Evolutionary conservation across 1,140 invertebrate genomes (phyloP).

Genomic region (Drosophila auraria): DNA sequence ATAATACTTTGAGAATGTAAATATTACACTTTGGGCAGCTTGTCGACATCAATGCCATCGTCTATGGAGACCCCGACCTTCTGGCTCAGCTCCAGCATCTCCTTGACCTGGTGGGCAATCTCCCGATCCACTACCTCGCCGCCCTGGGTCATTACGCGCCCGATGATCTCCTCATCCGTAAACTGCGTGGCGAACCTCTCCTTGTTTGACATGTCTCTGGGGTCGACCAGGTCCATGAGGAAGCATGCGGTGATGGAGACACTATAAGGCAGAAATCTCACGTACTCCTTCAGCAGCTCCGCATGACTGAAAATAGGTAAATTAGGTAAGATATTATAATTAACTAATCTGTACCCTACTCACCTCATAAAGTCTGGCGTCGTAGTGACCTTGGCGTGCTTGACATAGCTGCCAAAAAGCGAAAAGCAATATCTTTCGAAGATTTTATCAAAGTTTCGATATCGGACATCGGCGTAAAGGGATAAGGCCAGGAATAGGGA

Average conservation of each 20-base stretch:
- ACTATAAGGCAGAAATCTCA: constrained; percentile 63
- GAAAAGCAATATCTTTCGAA: constrained; percentile 68
- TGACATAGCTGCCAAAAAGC: constrained; percentile 47
- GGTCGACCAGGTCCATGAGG: constrained; percentile 57
- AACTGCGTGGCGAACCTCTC: constrained; percentile 34
- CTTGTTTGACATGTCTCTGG: constrained; percentile 3
- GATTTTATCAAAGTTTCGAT: constrained; percentile 64
- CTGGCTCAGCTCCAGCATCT: constrained; percentile 64
- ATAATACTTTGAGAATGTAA: not conserved
- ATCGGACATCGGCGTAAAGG: constrained; percentile 59
- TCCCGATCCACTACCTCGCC: constrained; percentile 69
- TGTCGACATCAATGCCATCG: constrained; percentile 55
- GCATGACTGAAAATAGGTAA: constrained; percentile 22
- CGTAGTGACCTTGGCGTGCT: constrained; percentile 7
- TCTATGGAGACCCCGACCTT: constrained; percentile 58
- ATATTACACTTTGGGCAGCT: not conserved
- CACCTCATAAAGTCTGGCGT: constrained; percentile 70
- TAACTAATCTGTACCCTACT: not conserved
- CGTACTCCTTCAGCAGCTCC: constrained; percentile 68
- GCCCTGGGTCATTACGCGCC: constrained; percentile 29
- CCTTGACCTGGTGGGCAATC: constrained; percentile 67
- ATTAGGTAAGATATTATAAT: too few species aligned
- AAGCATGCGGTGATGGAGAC: constrained; percentile 52
- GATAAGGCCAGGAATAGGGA: constrained; percentile 67
- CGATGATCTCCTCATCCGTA: constrained; percentile 38